A percentile compares a stretch with the other conserved stretches of the same genome.
phyloP scores from a whole-genome alignment of 1,140 invertebrate species.

The Nephotettix cincticeps region DNA sequence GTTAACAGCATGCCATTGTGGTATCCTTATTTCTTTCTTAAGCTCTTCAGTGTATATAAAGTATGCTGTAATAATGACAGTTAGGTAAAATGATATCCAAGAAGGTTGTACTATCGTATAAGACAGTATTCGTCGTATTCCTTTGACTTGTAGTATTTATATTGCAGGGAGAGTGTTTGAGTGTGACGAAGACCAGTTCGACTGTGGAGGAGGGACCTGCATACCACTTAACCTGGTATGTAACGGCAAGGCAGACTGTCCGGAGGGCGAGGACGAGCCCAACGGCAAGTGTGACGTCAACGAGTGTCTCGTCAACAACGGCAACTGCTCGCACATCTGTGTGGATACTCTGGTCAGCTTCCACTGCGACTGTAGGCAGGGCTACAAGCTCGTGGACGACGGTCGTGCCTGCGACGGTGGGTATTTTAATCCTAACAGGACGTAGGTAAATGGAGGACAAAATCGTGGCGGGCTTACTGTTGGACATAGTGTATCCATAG shows the following conservation, averaged over 20 bases:
- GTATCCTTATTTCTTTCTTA: no score
- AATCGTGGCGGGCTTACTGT: no score
- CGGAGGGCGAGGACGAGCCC: conserved; percentile 76
- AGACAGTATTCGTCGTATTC: no score
- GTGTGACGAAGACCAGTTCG: conserved; percentile 56
- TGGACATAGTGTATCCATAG: no score
- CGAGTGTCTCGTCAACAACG: conserved; percentile 76
- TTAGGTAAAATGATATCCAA: no score
- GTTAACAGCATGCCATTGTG: no score
- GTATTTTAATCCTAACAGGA: no score
- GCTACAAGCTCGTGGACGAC: conserved; percentile 78
- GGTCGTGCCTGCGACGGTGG: conserved; percentile 74
- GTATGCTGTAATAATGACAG: no score
- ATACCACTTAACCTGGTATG: conserved; percentile 79
- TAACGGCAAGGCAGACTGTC: conserved; percentile 82
- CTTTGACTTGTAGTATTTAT: no score
- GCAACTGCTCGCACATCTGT: conserved; percentile 75
- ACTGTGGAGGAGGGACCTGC: conserved; percentile 67
- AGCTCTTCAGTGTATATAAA: no score
- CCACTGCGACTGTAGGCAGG: conserved; percentile 72
- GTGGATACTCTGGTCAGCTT: conserved; percentile 78
- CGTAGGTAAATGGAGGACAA: no score
- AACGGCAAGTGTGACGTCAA: conserved; percentile 66
- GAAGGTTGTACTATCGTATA: no score
- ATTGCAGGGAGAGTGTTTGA: not conserved